Evolutionary conservation across 2,113 vertebrate genomes (phyloP).

Genomic region (Coryphaenoides rupestris): DNA sequence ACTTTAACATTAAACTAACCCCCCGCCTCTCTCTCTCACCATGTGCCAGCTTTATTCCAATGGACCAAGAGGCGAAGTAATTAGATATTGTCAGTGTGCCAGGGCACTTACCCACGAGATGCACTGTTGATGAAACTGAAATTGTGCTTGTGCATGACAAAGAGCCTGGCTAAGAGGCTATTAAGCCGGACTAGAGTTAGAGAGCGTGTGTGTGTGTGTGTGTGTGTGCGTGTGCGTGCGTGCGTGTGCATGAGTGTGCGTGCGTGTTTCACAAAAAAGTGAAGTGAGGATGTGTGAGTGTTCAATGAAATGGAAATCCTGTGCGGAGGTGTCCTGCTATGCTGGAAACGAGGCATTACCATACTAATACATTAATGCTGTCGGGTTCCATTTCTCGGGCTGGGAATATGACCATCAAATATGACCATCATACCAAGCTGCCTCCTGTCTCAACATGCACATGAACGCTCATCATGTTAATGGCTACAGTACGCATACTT

Average conservation of each 20-base stretch:
- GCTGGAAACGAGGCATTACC: too few relatives aligned
- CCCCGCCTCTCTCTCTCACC: neutral
- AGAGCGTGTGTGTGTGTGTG: constrained; percentile 9
- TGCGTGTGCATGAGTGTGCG: neutral
- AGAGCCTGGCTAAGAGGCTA: neutral
- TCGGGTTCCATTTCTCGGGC: too few relatives aligned
- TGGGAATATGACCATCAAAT: too few relatives aligned
- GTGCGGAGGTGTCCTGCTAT: too few relatives aligned
- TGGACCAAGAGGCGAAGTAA: neutral
- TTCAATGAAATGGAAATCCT: too few relatives aligned
- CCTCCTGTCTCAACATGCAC: too few relatives aligned
- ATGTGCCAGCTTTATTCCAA: neutral
- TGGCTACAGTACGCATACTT: too few relatives aligned
- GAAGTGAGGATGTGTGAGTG: too few relatives aligned
- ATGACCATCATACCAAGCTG: too few relatives aligned
- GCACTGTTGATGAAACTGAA: constrained; percentile 15
- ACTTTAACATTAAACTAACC: neutral
- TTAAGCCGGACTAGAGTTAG: neutral
- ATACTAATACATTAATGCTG: too few relatives aligned
- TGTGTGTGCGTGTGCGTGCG: neutral
- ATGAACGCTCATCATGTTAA: too few relatives aligned
- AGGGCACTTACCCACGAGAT: constrained; percentile 11
- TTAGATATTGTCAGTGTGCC: neutral
- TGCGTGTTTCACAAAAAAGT: too few relatives aligned
- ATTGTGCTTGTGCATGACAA: constrained; percentile 10